Percentiles rank a stretch among this genome's conserved stretches.
Evolutionary conservation across 2,113 vertebrate species (phyloP).

Genomic region (Halichoerus grypus): DNA sequence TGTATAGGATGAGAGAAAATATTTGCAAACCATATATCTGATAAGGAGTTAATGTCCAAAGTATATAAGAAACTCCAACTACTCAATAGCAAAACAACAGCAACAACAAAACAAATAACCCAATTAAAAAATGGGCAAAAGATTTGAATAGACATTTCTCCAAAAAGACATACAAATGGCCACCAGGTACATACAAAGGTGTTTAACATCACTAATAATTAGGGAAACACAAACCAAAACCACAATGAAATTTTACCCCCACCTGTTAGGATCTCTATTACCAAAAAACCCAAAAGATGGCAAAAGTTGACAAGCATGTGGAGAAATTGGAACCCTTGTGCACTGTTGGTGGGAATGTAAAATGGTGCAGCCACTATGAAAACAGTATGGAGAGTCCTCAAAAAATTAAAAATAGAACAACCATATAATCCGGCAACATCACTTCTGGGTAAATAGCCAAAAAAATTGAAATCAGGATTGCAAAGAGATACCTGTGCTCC

Average conservation of each 20-base stretch:
- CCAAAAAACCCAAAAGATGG: not conserved
- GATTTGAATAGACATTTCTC: not conserved
- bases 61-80: not conserved
- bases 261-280: not conserved
- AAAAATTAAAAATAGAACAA: not conserved
- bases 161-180: not conserved
- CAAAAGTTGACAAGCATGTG: not conserved
- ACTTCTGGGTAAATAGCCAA: not conserved
- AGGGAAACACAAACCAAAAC: not conserved
- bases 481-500: not conserved
- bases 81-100: not conserved
- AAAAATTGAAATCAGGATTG: not conserved
- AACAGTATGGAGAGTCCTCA: not conserved
- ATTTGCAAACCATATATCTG: not conserved
- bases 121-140: not conserved
- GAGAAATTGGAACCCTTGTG: not conserved
- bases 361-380: not conserved
- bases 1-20: not conserved
- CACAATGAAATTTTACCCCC: not conserved
- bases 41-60: not conserved
- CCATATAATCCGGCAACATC: not conserved
- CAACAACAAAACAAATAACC: not conserved
- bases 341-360: not conserved
- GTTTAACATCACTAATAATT: not conserved
- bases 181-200: not conserved